A percentile compares a stretch with the other conserved stretches of the same genome.
These are phyloP conservation scores for Plutella xylostella DNA, from an alignment of 2,888 invertebrate species.

Conservation along the genomic window DNA sequence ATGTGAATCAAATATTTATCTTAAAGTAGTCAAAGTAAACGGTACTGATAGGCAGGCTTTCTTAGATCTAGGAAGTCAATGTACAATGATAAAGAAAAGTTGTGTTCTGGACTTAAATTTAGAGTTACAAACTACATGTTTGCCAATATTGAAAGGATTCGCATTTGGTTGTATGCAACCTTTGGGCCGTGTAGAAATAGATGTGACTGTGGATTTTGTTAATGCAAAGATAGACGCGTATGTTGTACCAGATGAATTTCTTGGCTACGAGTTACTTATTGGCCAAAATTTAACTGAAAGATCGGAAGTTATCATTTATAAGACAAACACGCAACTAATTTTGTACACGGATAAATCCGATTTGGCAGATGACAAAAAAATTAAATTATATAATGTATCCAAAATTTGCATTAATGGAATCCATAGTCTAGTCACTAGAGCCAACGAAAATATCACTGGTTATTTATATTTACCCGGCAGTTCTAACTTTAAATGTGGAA, in stretches of 20 bases:
- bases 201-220: background rate
- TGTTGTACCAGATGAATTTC: background rate
- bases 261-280: no score
- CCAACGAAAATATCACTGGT: no score
- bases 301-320: no score
- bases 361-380: no score
- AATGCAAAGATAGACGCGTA: background rate
- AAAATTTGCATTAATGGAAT: no score
- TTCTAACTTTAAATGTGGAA: no score
- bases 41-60: background rate
- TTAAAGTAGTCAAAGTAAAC: background rate
- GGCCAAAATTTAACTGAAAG: no score
- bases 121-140: background rate
- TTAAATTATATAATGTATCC: no score
- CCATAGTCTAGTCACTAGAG: no score
- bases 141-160: background rate
- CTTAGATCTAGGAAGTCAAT: conserved; percentile 8
- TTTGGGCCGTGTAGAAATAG: background rate
- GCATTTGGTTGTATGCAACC: background rate
- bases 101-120: background rate
- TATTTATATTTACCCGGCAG: no score
- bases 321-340: no score
- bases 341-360: no score
- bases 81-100: background rate
- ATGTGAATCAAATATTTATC: background rate